Base-by-base conservation (phyloP, 2,113 vertebrate species). In the Sceloporus undulatus region DNA sequence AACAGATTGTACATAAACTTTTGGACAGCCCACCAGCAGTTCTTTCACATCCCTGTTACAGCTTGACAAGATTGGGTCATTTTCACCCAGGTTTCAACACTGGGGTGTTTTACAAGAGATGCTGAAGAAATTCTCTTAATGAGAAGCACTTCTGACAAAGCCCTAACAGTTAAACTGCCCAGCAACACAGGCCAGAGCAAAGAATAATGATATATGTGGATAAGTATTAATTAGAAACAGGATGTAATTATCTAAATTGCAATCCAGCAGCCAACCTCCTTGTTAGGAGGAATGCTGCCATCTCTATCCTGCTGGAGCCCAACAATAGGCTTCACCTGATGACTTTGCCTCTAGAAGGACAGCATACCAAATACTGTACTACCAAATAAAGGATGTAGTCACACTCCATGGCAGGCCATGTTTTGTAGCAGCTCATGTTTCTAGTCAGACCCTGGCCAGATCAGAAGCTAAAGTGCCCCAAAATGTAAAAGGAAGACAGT, bases 211-310 rank as follows among this genome's bases (percentile, higher is more conserved):
- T 23, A 52, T 82, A 23, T 25, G 56, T 68, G 29, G 13, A 2
- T 76, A 66, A 84, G 42, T n/a, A 81, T 77, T 78, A 71, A 78
- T 84, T 84, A 84, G 81, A 84, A 84, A 74, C 87, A 88, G 81
- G 87, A 88, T 88, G 81, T 70, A 88, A 88, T 88, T 88, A 88
- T 77, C 81, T 84, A 88, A 88, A 88, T 71, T 84, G 75, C 81
- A 78, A 84, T 70, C 81, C 62, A 84, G 14, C 25, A 88, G 74
- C 48, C 70, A 68, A 88, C 81, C 42, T 73, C 81, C 81, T 84
- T 84, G 68, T 68, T 54, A 77, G 83, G 18, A 83, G 62, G 54
- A 59, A 40, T n/a, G 70, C 27, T 42, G 19, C 62, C 75, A 76
- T n/a, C 34, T 62, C 48, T 77, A 18, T 19, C 3, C 9, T 68